A percentile compares a stretch with the other conserved stretches of the same genome.
These are phyloP conservation scores for Prionailurus viverrinus DNA, from an alignment of 2,113 vertebrate species.

Conservation along the genomic window DNA sequence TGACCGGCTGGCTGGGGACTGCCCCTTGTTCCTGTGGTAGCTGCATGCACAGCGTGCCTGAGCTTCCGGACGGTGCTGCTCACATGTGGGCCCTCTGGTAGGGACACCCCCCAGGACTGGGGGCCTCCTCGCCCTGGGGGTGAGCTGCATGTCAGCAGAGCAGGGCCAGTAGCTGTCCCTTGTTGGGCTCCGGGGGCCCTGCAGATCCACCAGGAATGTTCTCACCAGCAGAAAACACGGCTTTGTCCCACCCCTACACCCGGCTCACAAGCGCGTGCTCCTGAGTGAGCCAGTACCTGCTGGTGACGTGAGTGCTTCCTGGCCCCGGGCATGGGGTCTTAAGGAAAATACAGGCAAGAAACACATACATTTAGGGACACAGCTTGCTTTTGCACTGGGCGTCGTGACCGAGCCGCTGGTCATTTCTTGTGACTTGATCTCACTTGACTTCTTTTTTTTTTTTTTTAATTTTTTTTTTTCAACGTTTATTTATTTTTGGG, in stretches of 20 bases:
- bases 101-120: too few relatives aligned
- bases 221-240: rapidly evolving
- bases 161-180: too few relatives aligned
- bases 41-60: rapidly evolving
- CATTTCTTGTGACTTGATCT: rapidly evolving
- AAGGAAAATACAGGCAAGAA: not conserved
- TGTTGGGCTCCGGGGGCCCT: rapidly evolving
- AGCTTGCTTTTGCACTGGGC: not conserved
- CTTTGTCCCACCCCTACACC: too few relatives aligned
- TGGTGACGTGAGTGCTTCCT: rapidly evolving
- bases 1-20: rapidly evolving
- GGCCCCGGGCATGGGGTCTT: not conserved
- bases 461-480: too few relatives aligned
- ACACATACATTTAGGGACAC: rapidly evolving
- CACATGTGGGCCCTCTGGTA: not conserved
- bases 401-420: rapidly evolving
- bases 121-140: not conserved
- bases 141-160: not conserved
- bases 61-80: not conserved
- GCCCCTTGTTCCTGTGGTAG: not conserved
- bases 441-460: not conserved
- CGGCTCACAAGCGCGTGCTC: not conserved
- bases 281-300: not conserved
- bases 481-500: too few relatives aligned
- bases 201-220: rapidly evolving